phyloP scores from a whole-genome alignment of 2,797 vertebrate species.

The Lates japonicus region DNA sequence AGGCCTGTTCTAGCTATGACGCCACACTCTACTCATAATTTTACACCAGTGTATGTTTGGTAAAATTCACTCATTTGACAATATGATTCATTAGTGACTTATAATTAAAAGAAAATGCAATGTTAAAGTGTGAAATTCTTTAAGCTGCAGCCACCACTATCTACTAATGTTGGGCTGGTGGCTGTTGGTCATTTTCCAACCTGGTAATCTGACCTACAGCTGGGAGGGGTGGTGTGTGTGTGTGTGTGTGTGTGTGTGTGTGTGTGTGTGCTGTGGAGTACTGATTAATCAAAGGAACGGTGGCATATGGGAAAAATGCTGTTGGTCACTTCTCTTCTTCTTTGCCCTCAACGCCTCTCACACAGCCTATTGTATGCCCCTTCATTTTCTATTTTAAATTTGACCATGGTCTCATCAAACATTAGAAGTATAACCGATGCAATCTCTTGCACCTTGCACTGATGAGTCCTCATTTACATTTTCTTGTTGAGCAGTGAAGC shows the following conservation, averaged over 20 bases:
- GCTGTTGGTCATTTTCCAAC: conserved; percentile 41
- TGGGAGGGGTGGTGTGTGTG: conserved; percentile 1
- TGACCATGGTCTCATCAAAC: not conserved
- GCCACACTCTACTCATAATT: not conserved
- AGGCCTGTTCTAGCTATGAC: not conserved
- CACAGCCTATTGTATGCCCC: too few species aligned
- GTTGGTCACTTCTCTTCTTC: conserved; percentile 17
- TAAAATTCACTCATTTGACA: not conserved
- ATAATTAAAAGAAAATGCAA: not conserved
- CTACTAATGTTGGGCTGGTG: conserved; percentile 1
- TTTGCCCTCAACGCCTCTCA: not conserved
- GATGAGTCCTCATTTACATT: not conserved
- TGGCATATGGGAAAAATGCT: conserved; percentile 16
- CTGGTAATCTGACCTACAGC: conserved; percentile 50
- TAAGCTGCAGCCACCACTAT: conserved; percentile 12
- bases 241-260: not conserved
- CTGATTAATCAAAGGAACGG: conserved; percentile 53
- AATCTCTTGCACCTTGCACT: not conserved
- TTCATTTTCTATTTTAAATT: conserved; percentile 1
- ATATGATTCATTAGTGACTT: not conserved
- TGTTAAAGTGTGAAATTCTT: conserved; percentile 1
- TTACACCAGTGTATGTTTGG: not conserved
- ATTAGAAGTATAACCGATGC: not conserved
- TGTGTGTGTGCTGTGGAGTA: not conserved
- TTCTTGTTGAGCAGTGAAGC: not conserved